phyloP scores from a whole-genome alignment of 2,888 invertebrate genomes.

The Polymixis lichenea region DNA sequence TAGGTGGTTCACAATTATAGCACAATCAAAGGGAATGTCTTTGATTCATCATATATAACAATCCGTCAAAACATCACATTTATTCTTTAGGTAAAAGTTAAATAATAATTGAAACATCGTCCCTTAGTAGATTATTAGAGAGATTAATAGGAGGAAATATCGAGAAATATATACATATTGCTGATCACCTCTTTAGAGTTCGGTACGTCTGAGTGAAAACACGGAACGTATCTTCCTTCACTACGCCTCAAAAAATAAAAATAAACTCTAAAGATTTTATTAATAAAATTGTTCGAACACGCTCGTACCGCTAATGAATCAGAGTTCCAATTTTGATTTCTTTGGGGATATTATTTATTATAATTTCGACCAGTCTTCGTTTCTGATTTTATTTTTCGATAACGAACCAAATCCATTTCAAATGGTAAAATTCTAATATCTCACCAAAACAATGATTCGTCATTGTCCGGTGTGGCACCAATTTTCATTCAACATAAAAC shows the following conservation, averaged over 20 bases:
- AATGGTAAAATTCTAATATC: not conserved
- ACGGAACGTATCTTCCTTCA: too few relatives aligned
- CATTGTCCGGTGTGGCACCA: not conserved
- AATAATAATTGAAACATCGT: too few relatives aligned
- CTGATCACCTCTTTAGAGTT: too few relatives aligned
- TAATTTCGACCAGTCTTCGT: not conserved
- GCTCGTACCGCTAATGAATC: not conserved
- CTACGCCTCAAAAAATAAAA: not conserved
- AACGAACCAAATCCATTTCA: slow-evolving; percentile 7
- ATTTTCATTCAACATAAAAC: not conserved
- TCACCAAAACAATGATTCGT: not conserved
- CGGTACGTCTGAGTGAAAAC: too few relatives aligned
- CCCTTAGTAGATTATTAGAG: too few relatives aligned
- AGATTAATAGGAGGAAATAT: too few relatives aligned
- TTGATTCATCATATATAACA: too few relatives aligned
- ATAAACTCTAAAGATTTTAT: not conserved
- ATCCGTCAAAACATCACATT: too few relatives aligned
- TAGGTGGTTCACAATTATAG: too few relatives aligned
- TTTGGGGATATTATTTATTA: not conserved
- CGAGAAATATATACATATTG: too few relatives aligned
- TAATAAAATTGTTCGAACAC: not conserved
- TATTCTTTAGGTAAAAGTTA: too few relatives aligned
- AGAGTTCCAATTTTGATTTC: not conserved
- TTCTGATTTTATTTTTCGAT: not conserved
- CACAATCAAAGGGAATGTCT: too few relatives aligned